These are phyloP conservation scores for Sciurus carolinensis DNA, from an alignment of 2,797 vertebrate genomes.

Conservation along the genomic window DNA sequence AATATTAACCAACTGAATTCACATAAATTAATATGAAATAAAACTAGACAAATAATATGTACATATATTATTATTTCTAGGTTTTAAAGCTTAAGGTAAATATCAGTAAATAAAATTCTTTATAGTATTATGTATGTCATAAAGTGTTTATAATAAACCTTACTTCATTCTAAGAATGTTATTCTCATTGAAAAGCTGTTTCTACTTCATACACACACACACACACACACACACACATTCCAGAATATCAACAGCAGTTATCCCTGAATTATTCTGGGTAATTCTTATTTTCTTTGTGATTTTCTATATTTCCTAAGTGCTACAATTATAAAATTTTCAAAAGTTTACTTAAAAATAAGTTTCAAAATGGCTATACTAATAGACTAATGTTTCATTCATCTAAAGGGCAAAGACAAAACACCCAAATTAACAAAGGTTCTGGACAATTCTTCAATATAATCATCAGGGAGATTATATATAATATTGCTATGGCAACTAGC, in stretches of 20 bases:
- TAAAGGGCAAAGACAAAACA: too few species aligned
- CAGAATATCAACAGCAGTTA: constrained; percentile 8
- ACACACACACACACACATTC: background rate
- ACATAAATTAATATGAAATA: constrained; percentile 47
- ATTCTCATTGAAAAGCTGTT: background rate
- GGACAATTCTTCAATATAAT: background rate
- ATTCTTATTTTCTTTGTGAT: background rate
- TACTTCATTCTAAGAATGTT: background rate
- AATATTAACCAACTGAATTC: background rate
- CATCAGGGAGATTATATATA: background rate
- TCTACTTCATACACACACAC: background rate
- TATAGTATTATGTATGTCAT: background rate
- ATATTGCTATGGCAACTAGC: background rate
- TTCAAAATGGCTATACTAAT: background rate
- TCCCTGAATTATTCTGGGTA: background rate
- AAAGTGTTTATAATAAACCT: constrained; percentile 24
- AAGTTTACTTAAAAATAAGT: background rate
- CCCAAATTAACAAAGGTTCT: background rate
- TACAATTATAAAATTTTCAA: background rate
- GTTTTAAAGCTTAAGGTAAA: background rate
- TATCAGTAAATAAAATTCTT: background rate
- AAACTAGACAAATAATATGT: constrained; percentile 25
- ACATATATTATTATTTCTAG: too few species aligned
- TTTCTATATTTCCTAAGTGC: constrained; percentile 2
- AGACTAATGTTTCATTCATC: background rate